These are phyloP conservation scores for Microtus oregoni DNA, from an alignment of 2,113 vertebrate genomes.

Conservation along the genomic window DNA sequence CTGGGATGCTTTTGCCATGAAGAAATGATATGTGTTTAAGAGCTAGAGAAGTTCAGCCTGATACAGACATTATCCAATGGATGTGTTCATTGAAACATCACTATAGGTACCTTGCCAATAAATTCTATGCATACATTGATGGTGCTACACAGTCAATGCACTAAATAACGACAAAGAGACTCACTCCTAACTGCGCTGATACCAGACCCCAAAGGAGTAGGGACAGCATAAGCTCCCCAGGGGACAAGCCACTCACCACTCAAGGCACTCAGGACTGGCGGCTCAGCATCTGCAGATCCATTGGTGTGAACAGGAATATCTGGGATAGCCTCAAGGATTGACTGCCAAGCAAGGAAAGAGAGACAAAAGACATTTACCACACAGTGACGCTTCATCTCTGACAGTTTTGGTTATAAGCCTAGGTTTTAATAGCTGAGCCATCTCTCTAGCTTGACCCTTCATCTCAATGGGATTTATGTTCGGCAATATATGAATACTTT, in stretches of 20 bases:
- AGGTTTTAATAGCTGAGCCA: neutral
- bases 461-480: neutral
- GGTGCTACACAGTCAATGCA: neutral
- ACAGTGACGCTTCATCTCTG: neutral
- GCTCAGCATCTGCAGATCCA: constrained; percentile 83
- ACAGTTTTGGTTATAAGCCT: neutral
- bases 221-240: constrained; percentile 1
- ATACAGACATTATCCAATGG: too few species aligned
- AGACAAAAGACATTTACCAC: constrained; percentile 48
- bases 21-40: neutral
- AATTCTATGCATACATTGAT: neutral
- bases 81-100: too few species aligned
- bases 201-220: neutral
- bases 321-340: constrained; percentile 86
- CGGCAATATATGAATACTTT: neutral
- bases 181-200: neutral
- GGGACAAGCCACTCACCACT: constrained; percentile 84
- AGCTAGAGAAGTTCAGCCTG: neutral
- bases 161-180: neutral
- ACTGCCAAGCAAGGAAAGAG: constrained; percentile 82
- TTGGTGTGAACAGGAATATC: constrained; percentile 85
- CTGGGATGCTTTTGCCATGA: neutral
- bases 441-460: neutral
- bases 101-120: too few species aligned
- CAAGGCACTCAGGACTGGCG: constrained; percentile 80